phyloP scores from a whole-genome alignment of 2,888 invertebrate genomes.

The Macrosiphum euphorbiae region DNA sequence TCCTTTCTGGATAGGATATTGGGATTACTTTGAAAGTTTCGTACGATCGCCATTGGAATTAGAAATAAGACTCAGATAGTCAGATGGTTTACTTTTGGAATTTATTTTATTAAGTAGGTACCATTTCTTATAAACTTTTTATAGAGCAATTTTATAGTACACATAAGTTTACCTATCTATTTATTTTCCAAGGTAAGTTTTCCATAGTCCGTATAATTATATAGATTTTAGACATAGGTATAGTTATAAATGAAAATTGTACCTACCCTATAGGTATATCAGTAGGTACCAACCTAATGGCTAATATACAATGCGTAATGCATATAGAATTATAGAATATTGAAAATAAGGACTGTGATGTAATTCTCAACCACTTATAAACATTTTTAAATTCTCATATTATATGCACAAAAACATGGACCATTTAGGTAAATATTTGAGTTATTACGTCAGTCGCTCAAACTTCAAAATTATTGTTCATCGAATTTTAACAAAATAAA shows the following conservation, averaged over 20 bases:
- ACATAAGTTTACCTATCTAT: neutral
- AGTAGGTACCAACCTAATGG: neutral
- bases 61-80: neutral
- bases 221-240: neutral
- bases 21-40: neutral
- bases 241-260: neutral
- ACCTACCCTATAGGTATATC: neutral
- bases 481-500: neutral
- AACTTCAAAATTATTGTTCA: neutral
- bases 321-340: neutral
- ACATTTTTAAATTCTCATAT: neutral
- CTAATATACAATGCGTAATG: neutral
- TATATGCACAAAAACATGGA: neutral
- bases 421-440: neutral
- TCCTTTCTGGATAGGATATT: neutral
- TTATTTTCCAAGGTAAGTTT: neutral
- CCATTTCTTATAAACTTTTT: neutral
- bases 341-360: neutral
- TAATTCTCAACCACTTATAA: neutral
- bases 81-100: neutral
- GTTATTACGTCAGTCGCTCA: neutral
- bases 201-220: neutral
- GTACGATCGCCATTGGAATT: neutral
- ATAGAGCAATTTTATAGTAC: no score
- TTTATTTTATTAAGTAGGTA: neutral